phyloP scores from a whole-genome alignment of 2,888 invertebrate genomes.

The Polymixis flavicincta region DNA sequence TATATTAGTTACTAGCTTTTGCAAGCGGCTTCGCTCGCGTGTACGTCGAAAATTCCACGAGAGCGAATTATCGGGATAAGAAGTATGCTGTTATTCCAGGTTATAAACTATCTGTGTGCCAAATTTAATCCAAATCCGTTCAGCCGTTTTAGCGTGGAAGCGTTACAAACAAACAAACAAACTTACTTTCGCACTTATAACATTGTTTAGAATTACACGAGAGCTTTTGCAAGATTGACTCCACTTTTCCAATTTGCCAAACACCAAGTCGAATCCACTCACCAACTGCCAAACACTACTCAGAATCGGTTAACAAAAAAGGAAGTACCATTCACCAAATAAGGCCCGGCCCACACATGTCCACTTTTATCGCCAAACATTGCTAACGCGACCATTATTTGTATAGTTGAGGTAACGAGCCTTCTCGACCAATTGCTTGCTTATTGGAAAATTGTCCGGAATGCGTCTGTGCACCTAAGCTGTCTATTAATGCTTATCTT shows the following conservation, averaged over 20 bases:
- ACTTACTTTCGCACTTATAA: no score
- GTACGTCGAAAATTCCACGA: no score
- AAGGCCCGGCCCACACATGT: constrained; percentile 50
- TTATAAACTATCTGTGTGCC: no score
- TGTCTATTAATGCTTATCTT: constrained; percentile 27
- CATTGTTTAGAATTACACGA: not conserved
- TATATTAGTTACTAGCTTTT: not conserved
- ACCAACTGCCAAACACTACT: constrained; percentile 11
- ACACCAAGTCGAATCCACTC: not conserved
- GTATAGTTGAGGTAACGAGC: constrained; percentile 45
- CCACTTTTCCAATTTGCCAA: constrained; percentile 13
- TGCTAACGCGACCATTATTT: constrained; percentile 42
- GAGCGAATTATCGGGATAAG: no score
- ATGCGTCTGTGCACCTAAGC: constrained; percentile 53
- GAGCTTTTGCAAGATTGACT: not conserved
- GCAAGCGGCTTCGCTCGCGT: no score
- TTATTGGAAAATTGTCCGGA: constrained; percentile 64
- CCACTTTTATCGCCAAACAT: constrained; percentile 49
- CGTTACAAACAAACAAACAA: no score
- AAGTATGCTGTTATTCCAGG: no score
- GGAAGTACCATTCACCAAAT: constrained; percentile 40
- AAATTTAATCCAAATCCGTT: no score
- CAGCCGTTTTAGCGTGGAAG: no score
- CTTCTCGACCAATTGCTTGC: constrained; percentile 51
- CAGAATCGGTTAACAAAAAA: constrained; percentile 16